These are phyloP conservation scores for Polyodon spathula DNA, from an alignment of 2,113 vertebrate species.

Conservation along the genomic window DNA sequence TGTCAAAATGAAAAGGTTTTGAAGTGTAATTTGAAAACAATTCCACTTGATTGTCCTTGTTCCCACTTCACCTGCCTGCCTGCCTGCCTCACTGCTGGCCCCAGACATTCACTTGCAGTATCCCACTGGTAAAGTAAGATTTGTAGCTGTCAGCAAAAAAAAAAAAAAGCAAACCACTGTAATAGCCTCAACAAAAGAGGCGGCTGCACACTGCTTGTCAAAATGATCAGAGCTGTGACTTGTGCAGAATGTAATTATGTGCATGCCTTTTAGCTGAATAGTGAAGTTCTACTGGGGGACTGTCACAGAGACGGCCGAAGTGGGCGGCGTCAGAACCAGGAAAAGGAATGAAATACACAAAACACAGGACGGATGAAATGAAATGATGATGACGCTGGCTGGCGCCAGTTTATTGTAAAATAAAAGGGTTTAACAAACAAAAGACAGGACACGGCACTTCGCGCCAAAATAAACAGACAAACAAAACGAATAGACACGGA, in stretches of 20 bases:
- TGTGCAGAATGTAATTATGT: no score
- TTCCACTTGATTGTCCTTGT: no score
- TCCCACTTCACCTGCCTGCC: not conserved
- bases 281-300: not conserved
- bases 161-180: not conserved
- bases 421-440: no score
- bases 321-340: no score
- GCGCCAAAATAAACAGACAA: no score
- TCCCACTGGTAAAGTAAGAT: not conserved
- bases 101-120: not conserved
- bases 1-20: conserved; percentile 1
- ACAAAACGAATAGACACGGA: no score
- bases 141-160: conserved; percentile 8
- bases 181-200: not conserved
- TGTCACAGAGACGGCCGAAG: no score
- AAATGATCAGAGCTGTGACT: not conserved
- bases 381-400: no score
- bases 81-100: conserved; percentile 6
- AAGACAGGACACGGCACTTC: no score
- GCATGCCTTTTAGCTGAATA: conserved; percentile 12
- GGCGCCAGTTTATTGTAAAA: no score
- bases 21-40: conserved; percentile 4
- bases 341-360: no score
- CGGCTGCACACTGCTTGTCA: not conserved
- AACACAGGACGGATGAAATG: no score